These are phyloP conservation scores for Argya squamiceps DNA, from an alignment of 2,797 vertebrate genomes.

Conservation along the genomic window DNA sequence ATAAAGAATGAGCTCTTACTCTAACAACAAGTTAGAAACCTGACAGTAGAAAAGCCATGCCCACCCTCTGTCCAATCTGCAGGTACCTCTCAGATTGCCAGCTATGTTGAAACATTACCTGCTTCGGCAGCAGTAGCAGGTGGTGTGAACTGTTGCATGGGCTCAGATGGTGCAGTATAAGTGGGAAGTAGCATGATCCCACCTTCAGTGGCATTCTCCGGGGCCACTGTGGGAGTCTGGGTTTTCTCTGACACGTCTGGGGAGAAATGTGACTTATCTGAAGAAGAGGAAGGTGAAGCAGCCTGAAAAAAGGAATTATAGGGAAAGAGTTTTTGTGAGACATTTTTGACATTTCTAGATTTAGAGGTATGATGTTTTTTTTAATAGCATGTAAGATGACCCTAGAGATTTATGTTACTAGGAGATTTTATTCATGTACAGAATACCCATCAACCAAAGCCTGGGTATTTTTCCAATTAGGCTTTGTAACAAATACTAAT, in stretches of 20 bases:
- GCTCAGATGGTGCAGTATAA: background rate
- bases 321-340: background rate
- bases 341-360: background rate
- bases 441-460: background rate
- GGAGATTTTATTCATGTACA: background rate
- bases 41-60: background rate
- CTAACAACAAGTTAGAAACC: background rate
- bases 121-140: background rate
- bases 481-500: background rate
- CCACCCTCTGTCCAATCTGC: background rate
- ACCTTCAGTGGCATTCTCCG: conserved; percentile 29
- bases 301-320: conserved; percentile 67
- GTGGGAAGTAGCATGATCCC: background rate
- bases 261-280: conserved; percentile 40
- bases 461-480: background rate
- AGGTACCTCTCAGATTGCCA: background rate
- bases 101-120: conserved; percentile 57
- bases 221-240: background rate
- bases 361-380: background rate
- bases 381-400: background rate
- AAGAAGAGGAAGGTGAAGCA: conserved; percentile 46
- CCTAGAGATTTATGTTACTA: background rate
- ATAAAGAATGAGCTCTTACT: background rate
- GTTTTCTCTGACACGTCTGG: background rate
- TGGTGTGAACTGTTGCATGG: background rate